Evolutionary conservation across 2,113 vertebrate species (phyloP).

Genomic region (Dipodomys ordii): DNA sequence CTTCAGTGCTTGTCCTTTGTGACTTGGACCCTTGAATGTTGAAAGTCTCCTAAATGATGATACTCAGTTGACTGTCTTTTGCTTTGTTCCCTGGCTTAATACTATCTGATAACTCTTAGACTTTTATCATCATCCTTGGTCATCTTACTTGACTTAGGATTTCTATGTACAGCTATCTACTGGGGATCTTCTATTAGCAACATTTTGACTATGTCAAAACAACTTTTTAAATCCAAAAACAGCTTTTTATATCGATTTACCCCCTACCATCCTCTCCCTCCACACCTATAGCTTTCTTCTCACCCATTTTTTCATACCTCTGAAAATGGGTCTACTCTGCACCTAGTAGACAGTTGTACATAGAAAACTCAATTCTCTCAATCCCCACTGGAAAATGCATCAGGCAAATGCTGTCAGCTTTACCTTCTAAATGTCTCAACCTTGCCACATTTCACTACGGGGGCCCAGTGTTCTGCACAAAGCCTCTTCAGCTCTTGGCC

Average conservation of each 20-base stretch:
- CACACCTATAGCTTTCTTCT: background rate
- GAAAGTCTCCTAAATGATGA: background rate
- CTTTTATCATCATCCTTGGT: background rate
- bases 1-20: background rate
- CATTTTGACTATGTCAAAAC: background rate
- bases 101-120: background rate
- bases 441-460: background rate
- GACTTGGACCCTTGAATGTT: background rate
- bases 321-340: slow-evolving; percentile 2
- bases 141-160: background rate
- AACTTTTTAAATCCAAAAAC: background rate
- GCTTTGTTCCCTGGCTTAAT: background rate
- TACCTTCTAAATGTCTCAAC: background rate
- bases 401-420: background rate
- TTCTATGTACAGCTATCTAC: background rate
- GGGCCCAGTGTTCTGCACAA: background rate
- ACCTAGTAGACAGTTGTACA: too few relatives aligned
- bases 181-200: background rate
- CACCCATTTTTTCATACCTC: background rate
- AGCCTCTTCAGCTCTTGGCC: background rate
- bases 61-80: background rate
- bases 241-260: background rate
- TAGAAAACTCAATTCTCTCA: background rate
- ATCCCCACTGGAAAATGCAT: background rate
- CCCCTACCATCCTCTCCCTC: background rate